phyloP scores from a whole-genome alignment of 1,140 invertebrate genomes.

The Drosophila pseudoananassae region DNA sequence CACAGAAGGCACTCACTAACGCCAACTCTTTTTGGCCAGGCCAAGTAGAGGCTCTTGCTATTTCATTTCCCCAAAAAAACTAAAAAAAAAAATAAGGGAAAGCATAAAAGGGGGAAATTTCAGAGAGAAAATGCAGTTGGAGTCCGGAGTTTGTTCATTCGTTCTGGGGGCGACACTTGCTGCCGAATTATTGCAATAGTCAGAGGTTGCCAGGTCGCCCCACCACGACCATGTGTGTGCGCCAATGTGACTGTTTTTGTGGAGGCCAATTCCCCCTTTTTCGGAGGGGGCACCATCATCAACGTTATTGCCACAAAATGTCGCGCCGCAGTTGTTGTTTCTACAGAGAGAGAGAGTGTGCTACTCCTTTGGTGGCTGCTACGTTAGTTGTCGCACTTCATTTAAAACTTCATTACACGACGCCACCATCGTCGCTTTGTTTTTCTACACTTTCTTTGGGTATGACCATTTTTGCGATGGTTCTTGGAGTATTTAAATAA shows the following conservation, averaged over 20 bases:
- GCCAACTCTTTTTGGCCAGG: conserved; percentile 12
- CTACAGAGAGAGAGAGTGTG: conserved; percentile 4
- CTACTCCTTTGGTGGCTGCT: conserved; percentile 34
- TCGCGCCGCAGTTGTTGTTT: conserved; percentile 60
- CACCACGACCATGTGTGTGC: conserved; percentile 34
- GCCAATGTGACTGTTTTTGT: not conserved
- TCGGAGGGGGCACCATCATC: conserved; percentile 28
- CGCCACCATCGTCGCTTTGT: conserved; percentile 18
- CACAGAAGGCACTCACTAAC: conserved; percentile 26
- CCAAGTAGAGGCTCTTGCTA: conserved; percentile 32
- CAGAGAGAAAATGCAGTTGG: conserved; percentile 14
- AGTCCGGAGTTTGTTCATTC: conserved; percentile 25
- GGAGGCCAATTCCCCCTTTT: conserved; percentile 9
- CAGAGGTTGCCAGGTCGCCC: conserved; percentile 42
- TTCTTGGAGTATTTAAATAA: not conserved
- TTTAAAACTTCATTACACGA: conserved; percentile 77
- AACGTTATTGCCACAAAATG: conserved; percentile 78
- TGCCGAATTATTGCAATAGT: conserved; percentile 70
- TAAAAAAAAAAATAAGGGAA: not conserved
- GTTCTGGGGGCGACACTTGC: conserved; percentile 54
- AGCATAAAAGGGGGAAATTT: conserved; percentile 5
- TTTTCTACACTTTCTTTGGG: not conserved
- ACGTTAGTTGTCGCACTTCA: conserved; percentile 76
- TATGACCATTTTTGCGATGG: not conserved
- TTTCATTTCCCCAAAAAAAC: conserved; percentile 1